Base-by-base conservation (phyloP, 2,888 invertebrate genomes). In the Hydriomena furcata region DNA sequence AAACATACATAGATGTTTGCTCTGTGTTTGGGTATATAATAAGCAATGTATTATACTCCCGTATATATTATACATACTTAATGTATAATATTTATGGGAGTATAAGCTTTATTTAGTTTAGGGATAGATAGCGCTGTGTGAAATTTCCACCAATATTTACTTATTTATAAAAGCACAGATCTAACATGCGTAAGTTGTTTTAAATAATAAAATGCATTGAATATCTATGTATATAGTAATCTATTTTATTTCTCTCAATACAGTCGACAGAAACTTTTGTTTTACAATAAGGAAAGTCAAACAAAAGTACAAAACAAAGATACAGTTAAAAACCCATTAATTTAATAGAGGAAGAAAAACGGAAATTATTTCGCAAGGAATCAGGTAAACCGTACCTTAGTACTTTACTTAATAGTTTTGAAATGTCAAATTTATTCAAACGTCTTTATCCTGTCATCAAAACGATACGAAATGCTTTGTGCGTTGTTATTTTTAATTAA, bases 211-310 rank as follows among this genome's bases (percentile, higher is more conserved):
- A 42, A 43, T 34, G 34, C 42, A 32, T 34, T 11, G 10, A 27
- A 11, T 40, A n/a, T 12, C 2, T 17, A 25, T 42, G 30, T 47
- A 43, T 61, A 66, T 54, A 65, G 59, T 65, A 70, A 68, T 76
- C 70, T 73, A 72, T 76, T 84, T 82, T 79, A 82, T 79, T 84
- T 53, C 73, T 79, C 65, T 76, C 73, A 82, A 76, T 81, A 82
- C 74, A 80, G 73, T 76, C 66, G 74, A 79, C 71, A 79, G 63
- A 54, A 60, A 63, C 51, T 68, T 73, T 70, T 58, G 63, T 61
- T 42, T 24, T 28, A 52, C 48, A 45, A 17, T 43, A 52, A 23
- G 25, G 8, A 42, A 43, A 36, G 48, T 46, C 37, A 35, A 38
- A 52, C 44, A 55, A 23, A 42, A 28, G 17, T 34, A 42, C 27